phyloP scores from a whole-genome alignment of 2,888 invertebrate genomes.

The Entomobrya proxima region DNA sequence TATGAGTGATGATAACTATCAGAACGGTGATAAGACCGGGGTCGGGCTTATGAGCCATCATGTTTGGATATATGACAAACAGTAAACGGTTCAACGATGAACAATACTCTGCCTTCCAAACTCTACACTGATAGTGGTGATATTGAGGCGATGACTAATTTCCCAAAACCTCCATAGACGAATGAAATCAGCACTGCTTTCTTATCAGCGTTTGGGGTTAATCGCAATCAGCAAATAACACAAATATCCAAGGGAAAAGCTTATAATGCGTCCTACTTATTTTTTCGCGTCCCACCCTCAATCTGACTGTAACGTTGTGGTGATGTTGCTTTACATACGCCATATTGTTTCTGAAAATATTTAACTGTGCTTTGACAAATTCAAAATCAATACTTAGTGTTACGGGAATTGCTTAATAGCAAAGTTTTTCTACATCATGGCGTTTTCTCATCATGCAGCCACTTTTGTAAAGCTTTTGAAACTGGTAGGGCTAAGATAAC shows the following conservation, averaged over 20 bases:
- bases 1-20: not conserved
- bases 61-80: not conserved
- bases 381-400: no score
- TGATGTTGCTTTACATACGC: constrained; percentile 1
- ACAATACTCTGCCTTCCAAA: no score
- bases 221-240: not conserved
- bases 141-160: constrained; percentile 43
- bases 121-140: not conserved
- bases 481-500: constrained; percentile 58
- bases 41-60: not conserved
- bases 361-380: not conserved
- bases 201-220: not conserved
- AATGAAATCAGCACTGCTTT: constrained; percentile 50
- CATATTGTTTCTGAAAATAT: constrained; percentile 44
- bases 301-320: not conserved
- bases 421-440: constrained; percentile 48
- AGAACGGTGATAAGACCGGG: constrained; percentile 15
- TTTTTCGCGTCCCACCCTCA: constrained; percentile 32
- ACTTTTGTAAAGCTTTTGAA: constrained; percentile 69
- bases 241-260: not conserved
- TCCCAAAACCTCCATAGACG: constrained; percentile 1
- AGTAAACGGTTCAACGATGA: not conserved
- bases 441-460: constrained; percentile 69
- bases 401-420: no score
- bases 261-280: constrained; percentile 56